These are phyloP conservation scores for Nettapus auritus DNA, from an alignment of 2,113 vertebrate genomes.

Conservation along the genomic window DNA sequence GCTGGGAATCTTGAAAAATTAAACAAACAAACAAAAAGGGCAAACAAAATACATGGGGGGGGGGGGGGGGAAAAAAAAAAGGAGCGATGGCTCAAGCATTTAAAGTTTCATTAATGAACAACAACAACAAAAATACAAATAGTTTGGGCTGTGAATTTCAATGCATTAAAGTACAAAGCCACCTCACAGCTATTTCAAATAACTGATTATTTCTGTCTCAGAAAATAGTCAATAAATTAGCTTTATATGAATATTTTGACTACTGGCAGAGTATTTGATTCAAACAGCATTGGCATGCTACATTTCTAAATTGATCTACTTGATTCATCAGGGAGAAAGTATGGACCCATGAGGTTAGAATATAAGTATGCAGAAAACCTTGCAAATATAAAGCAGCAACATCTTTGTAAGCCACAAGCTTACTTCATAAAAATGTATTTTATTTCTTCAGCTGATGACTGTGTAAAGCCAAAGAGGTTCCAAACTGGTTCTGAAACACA, in stretches of 20 bases:
- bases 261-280: not conserved
- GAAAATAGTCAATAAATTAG: not conserved
- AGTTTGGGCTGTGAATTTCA: not conserved
- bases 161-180: not conserved
- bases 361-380: not conserved
- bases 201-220: not conserved
- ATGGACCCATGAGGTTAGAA: accelerated
- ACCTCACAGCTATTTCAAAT: not conserved
- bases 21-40: not conserved
- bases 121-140: not conserved
- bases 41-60: too few species aligned
- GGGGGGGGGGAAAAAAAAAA: too few species aligned
- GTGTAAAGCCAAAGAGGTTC: not conserved
- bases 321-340: not conserved
- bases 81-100: not conserved
- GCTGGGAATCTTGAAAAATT: not conserved
- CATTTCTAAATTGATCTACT: not conserved
- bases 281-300: not conserved
- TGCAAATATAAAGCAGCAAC: not conserved
- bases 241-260: not conserved
- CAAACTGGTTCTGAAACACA: not conserved
- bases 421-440: not conserved
- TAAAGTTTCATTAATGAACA: not conserved
- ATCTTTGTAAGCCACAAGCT: not conserved
- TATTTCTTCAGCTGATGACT: not conserved